Evolutionary conservation across 1,140 invertebrate species (phyloP), one percentile per base, ranked within the genome.

Genomic region (Atopsyche davidsoni): DNA sequence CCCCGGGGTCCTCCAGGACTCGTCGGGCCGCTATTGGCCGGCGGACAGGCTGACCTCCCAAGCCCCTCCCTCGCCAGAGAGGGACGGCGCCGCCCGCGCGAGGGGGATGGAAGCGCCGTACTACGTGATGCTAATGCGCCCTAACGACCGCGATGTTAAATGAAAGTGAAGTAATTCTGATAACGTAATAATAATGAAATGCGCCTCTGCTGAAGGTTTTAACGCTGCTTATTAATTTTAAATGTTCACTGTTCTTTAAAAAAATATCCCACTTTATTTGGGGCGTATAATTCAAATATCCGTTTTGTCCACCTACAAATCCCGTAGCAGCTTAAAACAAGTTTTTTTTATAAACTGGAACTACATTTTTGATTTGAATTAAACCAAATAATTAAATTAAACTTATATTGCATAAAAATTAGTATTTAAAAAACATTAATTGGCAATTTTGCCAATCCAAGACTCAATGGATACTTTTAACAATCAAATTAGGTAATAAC

Each of bases 21-120:
- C n/a, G 36, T 18, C 16, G 13, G 36, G 22, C 14, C 47, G 24
- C 47, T 43, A 50, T 50, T 50, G 47, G 47, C 3, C 39, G 47
- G 2, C 38, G 28, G 19, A 13, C 14, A 9, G 23, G 24, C 21
- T 39, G 36, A 39, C 36, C 36, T 18, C 10, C 18, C 39, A 18
- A 22, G 21, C 47, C 47, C 41, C 47, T 38, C 24, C 32, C 34
- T 11, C n/a, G 17, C 45, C 45, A 7, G 3, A 14, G 17, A 11
- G 24, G n/a, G 34, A 24, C 13, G n/a, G 24, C 2, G 24, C 9
- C 23, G 22, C 16, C 17, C 24, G 16, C 4, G n/a, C 2, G 22
- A 16, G 21, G 13, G 19, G 23, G 36, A 10, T 39, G 19, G 17
- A 28, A n/a, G 6, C 10, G 14, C n/a, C 17, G 36, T 16, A 39